phyloP scores from a whole-genome alignment of 2,888 invertebrate genomes.

The Tenthredo notha region DNA sequence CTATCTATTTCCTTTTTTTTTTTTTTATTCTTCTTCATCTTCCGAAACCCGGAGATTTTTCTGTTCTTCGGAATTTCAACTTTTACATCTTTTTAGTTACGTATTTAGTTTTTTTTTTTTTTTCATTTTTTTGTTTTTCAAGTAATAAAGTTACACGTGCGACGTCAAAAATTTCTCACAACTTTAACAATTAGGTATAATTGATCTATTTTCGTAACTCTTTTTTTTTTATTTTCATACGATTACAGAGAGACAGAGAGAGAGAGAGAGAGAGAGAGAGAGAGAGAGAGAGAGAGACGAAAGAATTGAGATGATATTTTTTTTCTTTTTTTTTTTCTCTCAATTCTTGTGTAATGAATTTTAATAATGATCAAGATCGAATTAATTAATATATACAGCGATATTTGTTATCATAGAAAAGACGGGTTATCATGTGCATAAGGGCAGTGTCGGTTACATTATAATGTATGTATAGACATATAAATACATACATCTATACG shows the following conservation, averaged over 20 bases:
- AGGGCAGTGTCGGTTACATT: background rate
- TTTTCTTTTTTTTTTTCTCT: too few species aligned
- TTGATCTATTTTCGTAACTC: background rate
- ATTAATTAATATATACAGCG: background rate
- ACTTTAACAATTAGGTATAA: too few species aligned
- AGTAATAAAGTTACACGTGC: background rate
- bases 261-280: too few species aligned
- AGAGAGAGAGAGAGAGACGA: too few species aligned
- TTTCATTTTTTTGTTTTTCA: background rate
- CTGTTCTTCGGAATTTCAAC: background rate
- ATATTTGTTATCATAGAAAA: background rate
- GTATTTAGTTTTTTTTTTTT: background rate
- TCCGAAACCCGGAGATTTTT: background rate
- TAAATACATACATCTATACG: too few species aligned
- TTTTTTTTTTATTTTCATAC: too few species aligned
- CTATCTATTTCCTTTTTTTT: constrained; percentile 41
- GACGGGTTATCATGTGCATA: background rate
- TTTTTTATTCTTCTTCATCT: background rate
- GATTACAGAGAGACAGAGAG: too few species aligned
- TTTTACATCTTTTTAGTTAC: background rate
- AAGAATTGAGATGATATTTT: too few species aligned
- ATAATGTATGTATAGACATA: background rate
- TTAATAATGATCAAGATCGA: background rate
- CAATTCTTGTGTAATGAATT: background rate
- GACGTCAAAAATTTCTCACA: too few species aligned